Evolutionary conservation across 2,888 invertebrate genomes (phyloP), one percentile per base, ranked within the genome.

Genomic region (Neocrepidodera transversa): DNA sequence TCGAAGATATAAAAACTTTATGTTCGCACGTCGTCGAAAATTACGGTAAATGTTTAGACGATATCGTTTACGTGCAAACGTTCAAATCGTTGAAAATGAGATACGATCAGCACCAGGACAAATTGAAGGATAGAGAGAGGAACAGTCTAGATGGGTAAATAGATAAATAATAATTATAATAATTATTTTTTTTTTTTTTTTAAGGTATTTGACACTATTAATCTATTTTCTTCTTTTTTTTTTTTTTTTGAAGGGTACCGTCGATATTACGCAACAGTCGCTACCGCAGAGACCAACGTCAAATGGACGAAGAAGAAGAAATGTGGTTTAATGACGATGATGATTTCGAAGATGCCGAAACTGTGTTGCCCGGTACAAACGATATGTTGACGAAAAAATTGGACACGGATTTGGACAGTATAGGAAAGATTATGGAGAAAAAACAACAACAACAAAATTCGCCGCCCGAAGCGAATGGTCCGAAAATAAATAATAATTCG

Each of bases 291-390:
- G 97, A 97, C 82, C 93, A 94, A 70, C 86, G 97, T 55, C 92
- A 95, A 78, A 86, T 96, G 73, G 97, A 98, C 67, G 97, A 97
- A 76, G 97, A 97, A 72, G 97, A 98, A 76, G 97, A 97, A 82
- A 93, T 96, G 89, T 98, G 97, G 97, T 97, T 97, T 81, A 95
- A 96, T 77, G 95, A 96, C 73, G 97, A 97, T 67, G 97, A 97
- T 77, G 95, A 95, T 77, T 89, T 92, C 65, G 90, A 93, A 62
- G 94, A 95, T 74, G 91, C 89, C 63, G 86, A 87, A 71, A 81
- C 84, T 11, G 83, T 84, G 13, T 81, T 83, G 20, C 82, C 83
- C 14, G 77, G 84, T 78, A 69, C 78, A 23, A 78, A 78, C 59
- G 85, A 85, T 70, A 79, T 84, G 61, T 76, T 85, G 53, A 81